Evolutionary conservation across 2,113 vertebrate species (phyloP).

Genomic region (Oriolus oriolus): DNA sequence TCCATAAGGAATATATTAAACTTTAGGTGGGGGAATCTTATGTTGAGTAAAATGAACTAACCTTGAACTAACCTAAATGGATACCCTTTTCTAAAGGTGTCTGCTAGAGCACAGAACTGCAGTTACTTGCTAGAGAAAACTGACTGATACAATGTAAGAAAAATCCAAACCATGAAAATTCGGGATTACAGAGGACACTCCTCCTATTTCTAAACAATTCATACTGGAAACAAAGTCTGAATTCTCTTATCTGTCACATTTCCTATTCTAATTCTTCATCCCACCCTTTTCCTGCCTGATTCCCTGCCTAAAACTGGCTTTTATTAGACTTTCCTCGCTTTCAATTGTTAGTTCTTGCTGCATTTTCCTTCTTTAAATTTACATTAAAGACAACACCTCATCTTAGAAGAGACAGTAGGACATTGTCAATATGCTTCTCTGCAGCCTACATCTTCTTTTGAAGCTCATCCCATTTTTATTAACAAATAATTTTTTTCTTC

Average conservation of each 20-base stretch:
- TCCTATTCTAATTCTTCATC: background rate
- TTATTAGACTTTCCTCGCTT: background rate
- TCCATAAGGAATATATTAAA: background rate
- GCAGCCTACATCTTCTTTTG: background rate
- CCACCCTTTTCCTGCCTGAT: background rate
- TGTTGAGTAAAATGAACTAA: background rate
- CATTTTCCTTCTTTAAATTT: background rate
- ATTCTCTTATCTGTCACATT: background rate
- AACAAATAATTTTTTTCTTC: background rate
- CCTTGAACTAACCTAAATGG: background rate
- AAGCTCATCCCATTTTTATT: background rate
- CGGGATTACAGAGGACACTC: background rate
- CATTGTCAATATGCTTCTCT: background rate
- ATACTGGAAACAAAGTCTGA: background rate
- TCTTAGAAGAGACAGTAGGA: background rate
- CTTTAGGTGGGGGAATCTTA: background rate
- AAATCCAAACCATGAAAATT: background rate
- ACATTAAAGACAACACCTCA: background rate
- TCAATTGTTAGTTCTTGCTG: background rate
- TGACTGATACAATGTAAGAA: background rate
- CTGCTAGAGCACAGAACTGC: background rate
- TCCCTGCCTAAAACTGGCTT: background rate
- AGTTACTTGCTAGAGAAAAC: background rate
- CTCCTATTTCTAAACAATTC: background rate
- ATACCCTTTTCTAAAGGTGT: background rate